Evolutionary conservation across 2,113 vertebrate genomes (phyloP), one percentile per base, ranked within the genome.

Genomic region (Pterocles gutturalis): DNA sequence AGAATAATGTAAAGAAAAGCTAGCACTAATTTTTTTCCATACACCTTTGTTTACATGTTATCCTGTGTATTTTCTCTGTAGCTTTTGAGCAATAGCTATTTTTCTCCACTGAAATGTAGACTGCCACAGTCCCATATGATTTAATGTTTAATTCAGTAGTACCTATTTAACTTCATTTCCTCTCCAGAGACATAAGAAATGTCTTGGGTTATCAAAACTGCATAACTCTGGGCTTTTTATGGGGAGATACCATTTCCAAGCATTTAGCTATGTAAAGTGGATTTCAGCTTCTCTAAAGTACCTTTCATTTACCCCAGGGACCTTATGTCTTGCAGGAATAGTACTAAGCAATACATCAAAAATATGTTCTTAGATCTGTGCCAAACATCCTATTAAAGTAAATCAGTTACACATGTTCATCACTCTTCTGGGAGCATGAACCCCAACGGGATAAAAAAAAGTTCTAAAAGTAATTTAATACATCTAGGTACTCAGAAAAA

Each of bases 281-380:
- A 76, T 96, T 95, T 89, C 48, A 34, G 34, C 24, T 91, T 72
- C 89, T 93, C 80, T 82, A 65, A 81, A 91, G 29, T 78, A 55
- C 17, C 20, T 91, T 78, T 55, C 33, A 36, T 83, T 92, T 84
- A 64, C 64, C 29, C 34, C 13, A 53, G 65, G 55, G 93, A 55
- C 18, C 78, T 75, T 62, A 31, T 66, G n/a, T 88, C 70, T 93
- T 95, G 33, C 9, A 75, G 61, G 26, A 91, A 61, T n/a, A 64
- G 20, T 51, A 70, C 24, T 55, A 19, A 94, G 81, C 9, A 91
- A 89, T 79, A 57, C 22, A 91, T 89, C 29, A 76, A 89, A 86
- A 87, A 34, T 55, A 84, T 66, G 16, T 80, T 65, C 57, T 69
- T 86, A 64, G 16, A 58, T 91, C 66, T 76, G 9, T 85, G 53